Evolutionary conservation across 2,888 invertebrate genomes (phyloP).

Genomic region (Omphaloscelis lunosa): DNA sequence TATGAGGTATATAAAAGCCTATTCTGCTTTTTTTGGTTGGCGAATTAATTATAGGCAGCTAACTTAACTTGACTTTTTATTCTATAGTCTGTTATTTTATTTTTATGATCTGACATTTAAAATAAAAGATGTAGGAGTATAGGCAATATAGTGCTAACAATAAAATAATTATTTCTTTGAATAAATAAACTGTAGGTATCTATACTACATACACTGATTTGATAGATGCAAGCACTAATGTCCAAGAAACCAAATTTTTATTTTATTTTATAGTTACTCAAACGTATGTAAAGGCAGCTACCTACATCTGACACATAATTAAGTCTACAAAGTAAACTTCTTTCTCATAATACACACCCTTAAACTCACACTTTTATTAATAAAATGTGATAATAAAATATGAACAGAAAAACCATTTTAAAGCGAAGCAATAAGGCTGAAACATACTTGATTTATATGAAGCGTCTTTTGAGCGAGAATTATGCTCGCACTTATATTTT

Average conservation of each 20-base stretch:
- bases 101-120: neutral
- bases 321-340: slow-evolving; percentile 76
- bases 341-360: slow-evolving; percentile 69
- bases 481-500: slow-evolving; percentile 83
- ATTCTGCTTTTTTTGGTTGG: slow-evolving; percentile 12
- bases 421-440: slow-evolving; percentile 80
- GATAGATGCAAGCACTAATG: neutral
- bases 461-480: slow-evolving; percentile 81
- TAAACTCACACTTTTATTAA: slow-evolving; percentile 79
- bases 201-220: neutral
- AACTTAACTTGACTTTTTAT: neutral
- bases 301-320: slow-evolving; percentile 32
- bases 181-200: neutral
- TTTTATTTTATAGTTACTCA: neutral
- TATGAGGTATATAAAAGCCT: slow-evolving; percentile 21
- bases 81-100: neutral
- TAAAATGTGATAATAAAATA: slow-evolving; percentile 82
- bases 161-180: neutral
- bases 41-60: slow-evolving; percentile 7
- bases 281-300: slow-evolving; percentile 10
- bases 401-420: slow-evolving; percentile 77
- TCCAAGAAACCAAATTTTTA: slow-evolving; percentile 1
- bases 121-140: neutral
- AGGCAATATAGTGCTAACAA: neutral
- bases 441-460: slow-evolving; percentile 86